Base-by-base conservation (phyloP, 2,113 vertebrate species). In the Pampusana beccarii region DNA sequence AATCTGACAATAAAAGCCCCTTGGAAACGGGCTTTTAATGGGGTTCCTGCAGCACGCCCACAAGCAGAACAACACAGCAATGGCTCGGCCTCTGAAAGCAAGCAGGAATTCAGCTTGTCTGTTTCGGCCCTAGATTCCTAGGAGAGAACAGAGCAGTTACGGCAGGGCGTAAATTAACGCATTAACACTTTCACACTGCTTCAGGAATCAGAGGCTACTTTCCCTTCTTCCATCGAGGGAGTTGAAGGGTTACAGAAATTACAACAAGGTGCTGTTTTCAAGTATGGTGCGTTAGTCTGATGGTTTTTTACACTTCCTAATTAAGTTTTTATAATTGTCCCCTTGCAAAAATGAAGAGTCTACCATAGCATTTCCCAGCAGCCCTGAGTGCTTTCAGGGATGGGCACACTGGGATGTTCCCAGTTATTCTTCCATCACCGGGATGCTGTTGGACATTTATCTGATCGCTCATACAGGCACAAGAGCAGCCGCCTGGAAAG, bases 1-100 rank as follows among this genome's bases (percentile, higher is more conserved):
- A 34, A 89, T 10, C 29, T 56, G 61, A 1, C 23, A 74, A 79
- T 1, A 60, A 62, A 38, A 51, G 1, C 2, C 14, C 10, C n/a
- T 25, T 29, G 77, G 40, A 71, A 66, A 69, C 2, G 16, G 60
- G n/a, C 9, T 33, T 80, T 67, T 53, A 80, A 69, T 15, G 70
- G 73, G 44, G 36, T 82, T 66, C 11, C 36, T 75, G 48, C 80
- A 57, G 42, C 65, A 31, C 0, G 29, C 23, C 51, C 38, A 20
- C 42, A 31, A 60, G 19, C 67, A 31, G 54, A 66, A 66, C 40
- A 51, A 36, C 46, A 11, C 0, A 1, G 34, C 64, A 53, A 54
- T 0, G 1, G 24, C 53, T 44, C 3, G 0, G n/a, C 13, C 51
- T 58, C 19, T 2, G 48, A 54, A 90, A 74, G 10, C 60, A 50